A percentile compares a stretch with the other conserved stretches of the same genome.
phyloP scores from a whole-genome alignment of 2,888 invertebrate genomes.

The Cancer borealis region DNA sequence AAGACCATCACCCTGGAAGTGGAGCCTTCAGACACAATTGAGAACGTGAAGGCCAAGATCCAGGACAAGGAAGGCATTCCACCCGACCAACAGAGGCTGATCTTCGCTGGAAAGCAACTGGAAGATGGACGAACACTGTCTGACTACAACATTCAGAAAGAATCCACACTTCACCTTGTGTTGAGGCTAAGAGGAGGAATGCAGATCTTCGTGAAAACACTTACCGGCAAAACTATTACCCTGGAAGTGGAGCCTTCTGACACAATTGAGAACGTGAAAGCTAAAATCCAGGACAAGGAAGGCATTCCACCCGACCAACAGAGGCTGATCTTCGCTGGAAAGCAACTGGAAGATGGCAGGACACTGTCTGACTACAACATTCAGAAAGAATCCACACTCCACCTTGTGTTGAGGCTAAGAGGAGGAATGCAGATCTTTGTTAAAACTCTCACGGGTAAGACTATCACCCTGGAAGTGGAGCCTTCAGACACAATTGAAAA shows the following conservation, averaged over 20 bases:
- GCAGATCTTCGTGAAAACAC: constrained; percentile 64
- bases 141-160: constrained; percentile 17
- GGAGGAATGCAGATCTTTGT: not conserved
- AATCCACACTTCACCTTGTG: not conserved
- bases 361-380: constrained; percentile 82
- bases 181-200: not conserved
- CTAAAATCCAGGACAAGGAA: constrained; percentile 58
- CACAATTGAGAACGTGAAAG: constrained; percentile 56
- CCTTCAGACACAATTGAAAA: constrained; percentile 52
- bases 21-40: not conserved
- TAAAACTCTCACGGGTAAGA: constrained; percentile 56
- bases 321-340: constrained; percentile 83
- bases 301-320: constrained; percentile 84
- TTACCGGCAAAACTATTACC: constrained; percentile 57
- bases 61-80: constrained; percentile 21
- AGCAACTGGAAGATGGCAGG: constrained; percentile 83
- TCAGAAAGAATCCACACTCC: not conserved
- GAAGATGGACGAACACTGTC: not conserved
- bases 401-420: not conserved
- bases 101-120: constrained; percentile 5
- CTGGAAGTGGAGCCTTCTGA: constrained; percentile 58
- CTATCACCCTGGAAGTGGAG: constrained; percentile 44
- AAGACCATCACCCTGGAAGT: not conserved
- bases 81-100: not conserved
- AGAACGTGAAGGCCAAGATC: constrained; percentile 2